Evolutionary conservation across 2,888 invertebrate species (phyloP).

Genomic region (Meloe dianella): DNA sequence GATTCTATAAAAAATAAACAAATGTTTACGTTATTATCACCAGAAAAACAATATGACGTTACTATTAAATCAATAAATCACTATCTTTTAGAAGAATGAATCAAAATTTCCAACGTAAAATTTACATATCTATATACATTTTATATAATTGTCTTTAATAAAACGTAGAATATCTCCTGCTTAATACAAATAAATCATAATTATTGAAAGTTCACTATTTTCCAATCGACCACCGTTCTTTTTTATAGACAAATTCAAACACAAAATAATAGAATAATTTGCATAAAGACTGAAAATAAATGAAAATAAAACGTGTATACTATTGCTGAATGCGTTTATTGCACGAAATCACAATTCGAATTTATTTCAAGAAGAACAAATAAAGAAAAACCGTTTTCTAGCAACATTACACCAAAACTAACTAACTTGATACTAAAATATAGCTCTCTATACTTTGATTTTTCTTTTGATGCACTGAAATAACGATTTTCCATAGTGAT

Average conservation of each 20-base stretch:
- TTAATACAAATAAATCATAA: slow-evolving; percentile 19
- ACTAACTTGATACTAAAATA: slow-evolving; percentile 13
- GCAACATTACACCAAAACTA: slow-evolving; percentile 18
- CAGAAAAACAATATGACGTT: neutral
- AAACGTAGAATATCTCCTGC: slow-evolving; percentile 12
- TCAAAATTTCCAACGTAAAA: neutral
- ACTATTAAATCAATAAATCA: neutral
- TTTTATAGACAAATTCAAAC: slow-evolving; percentile 13
- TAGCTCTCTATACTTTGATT: neutral
- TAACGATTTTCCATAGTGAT: slow-evolving; percentile 16
- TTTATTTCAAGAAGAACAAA: slow-evolving; percentile 16
- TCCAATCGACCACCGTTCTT: slow-evolving; percentile 7
- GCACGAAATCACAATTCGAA: slow-evolving; percentile 15
- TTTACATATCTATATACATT: neutral
- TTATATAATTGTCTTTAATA: neutral
- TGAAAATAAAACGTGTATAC: slow-evolving; percentile 15
- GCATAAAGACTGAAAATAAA: slow-evolving; percentile 14
- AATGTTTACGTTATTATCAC: neutral
- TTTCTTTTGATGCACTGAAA: neutral
- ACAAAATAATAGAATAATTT: slow-evolving; percentile 28
- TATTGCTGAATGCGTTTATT: slow-evolving; percentile 17
- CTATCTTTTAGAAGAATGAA: neutral
- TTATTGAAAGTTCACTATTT: slow-evolving; percentile 16
- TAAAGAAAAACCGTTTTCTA: slow-evolving; percentile 10
- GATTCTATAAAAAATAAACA: neutral